Evolutionary conservation across 2,113 vertebrate species (phyloP).

Genomic region (Larimichthys crocea): DNA sequence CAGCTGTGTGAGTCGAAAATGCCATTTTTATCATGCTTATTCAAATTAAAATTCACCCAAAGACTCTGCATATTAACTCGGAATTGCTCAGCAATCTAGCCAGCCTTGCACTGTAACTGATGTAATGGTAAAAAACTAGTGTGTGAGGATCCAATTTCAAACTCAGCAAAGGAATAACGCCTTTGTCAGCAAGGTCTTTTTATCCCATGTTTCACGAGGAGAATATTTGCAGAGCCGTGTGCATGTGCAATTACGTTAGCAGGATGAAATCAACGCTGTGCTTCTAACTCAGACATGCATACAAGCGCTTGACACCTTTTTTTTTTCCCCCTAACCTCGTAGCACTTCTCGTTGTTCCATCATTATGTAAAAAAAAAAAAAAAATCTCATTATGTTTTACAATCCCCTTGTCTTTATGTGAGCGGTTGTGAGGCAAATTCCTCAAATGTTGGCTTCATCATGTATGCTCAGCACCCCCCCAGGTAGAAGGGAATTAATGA

Average conservation of each 20-base stretch:
- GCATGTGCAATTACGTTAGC: neutral
- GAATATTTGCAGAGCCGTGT: neutral
- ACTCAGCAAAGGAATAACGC: neutral
- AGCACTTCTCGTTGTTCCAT: slow-evolving; percentile 43
- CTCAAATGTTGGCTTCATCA: slow-evolving; percentile 56
- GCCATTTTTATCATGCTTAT: neutral
- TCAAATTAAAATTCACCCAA: slow-evolving; percentile 7
- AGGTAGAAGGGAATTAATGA: slow-evolving; percentile 73
- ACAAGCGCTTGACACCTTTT: neutral
- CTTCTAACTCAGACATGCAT: neutral
- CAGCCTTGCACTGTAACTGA: neutral
- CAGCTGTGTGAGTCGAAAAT: neutral
- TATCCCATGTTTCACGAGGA: neutral
- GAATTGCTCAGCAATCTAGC: neutral
- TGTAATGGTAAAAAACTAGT: neutral
- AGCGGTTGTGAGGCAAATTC: slow-evolving; percentile 43
- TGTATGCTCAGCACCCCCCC: slow-evolving; percentile 46
- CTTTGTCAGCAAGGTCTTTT: neutral
- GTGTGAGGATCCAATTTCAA: slow-evolving; percentile 28
- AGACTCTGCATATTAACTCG: slow-evolving; percentile 9
- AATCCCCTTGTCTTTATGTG: slow-evolving; percentile 42
- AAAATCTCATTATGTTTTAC: slow-evolving; percentile 31
- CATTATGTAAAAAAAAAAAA: neutral
- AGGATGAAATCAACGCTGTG: neutral
- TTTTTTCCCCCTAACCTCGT: neutral